Evolutionary conservation across 2,888 invertebrate species (phyloP).

Genomic region (Polydrusus cervinus): DNA sequence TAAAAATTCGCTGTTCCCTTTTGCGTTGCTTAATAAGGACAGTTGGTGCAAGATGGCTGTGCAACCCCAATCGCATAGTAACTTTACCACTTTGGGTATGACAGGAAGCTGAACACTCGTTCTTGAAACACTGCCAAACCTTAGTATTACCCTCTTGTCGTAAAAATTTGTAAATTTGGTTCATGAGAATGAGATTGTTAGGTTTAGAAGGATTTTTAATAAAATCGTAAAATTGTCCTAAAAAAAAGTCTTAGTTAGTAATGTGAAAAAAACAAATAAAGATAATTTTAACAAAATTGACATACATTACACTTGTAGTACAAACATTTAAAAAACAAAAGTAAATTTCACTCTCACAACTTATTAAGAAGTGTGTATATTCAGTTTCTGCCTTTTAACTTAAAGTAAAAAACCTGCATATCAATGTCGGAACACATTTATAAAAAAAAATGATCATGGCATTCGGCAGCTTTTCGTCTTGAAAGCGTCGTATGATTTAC

Average conservation of each 20-base stretch:
- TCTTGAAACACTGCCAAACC: constrained; percentile 62
- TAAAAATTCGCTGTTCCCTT: constrained; percentile 55
- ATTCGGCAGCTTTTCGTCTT: too few relatives aligned
- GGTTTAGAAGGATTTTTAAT: constrained; percentile 54
- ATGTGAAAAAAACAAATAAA: neutral
- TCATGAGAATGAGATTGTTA: constrained; percentile 60
- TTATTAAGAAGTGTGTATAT: too few relatives aligned
- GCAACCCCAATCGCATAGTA: constrained; percentile 60
- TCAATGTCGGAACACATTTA: too few relatives aligned
- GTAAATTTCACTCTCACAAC: too few relatives aligned
- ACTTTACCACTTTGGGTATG: constrained; percentile 61
- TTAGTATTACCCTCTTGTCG: constrained; percentile 56
- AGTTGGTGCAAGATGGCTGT: constrained; percentile 60
- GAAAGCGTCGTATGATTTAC: too few relatives aligned
- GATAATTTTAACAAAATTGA: neutral
- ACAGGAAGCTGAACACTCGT: constrained; percentile 62
- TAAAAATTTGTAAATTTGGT: constrained; percentile 63
- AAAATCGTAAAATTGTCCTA: constrained; percentile 59
- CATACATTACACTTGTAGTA: too few relatives aligned
- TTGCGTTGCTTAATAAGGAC: constrained; percentile 57
- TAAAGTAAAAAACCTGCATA: too few relatives aligned
- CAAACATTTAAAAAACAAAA: too few relatives aligned
- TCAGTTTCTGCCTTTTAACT: too few relatives aligned
- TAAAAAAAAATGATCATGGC: too few relatives aligned
- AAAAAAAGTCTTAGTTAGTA: constrained; percentile 28